These are phyloP conservation scores for Peromyscus californicus DNA, from an alignment of 2,113 vertebrate species.

Conservation along the genomic window DNA sequence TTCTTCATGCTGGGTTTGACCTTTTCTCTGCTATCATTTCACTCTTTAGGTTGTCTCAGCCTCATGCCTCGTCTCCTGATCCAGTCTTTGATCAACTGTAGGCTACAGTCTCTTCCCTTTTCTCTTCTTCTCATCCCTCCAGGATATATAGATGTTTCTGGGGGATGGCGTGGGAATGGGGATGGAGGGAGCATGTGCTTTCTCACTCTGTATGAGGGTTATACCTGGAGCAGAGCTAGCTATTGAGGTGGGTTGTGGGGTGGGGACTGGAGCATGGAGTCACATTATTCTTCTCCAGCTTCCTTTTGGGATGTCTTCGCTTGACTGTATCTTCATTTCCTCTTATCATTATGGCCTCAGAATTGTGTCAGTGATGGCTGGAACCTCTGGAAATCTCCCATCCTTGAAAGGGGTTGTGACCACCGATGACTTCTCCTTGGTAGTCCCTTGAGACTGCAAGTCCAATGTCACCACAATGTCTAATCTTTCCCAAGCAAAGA, in stretches of 20 bases:
- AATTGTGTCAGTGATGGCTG: background rate
- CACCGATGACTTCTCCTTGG: fast-evolving
- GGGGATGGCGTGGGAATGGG: fast-evolving
- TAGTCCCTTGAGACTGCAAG: background rate
- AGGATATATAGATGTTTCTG: background rate
- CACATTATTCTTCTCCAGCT: background rate
- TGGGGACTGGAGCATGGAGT: background rate
- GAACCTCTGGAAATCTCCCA: too few species aligned
- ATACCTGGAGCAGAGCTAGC: fast-evolving
- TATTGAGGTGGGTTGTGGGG: background rate
- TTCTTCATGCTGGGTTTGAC: background rate
- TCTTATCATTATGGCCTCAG: background rate
- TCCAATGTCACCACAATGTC: background rate
- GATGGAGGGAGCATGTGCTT: fast-evolving
- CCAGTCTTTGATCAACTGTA: background rate
- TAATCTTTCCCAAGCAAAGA: background rate
- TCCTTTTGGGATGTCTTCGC: background rate
- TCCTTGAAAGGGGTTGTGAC: background rate
- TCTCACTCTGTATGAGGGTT: background rate
- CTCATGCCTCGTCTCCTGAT: background rate
- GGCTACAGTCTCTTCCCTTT: background rate
- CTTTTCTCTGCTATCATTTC: fast-evolving
- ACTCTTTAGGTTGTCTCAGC: background rate
- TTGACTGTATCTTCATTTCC: fast-evolving
- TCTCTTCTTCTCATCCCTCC: background rate